Conservation (phyloP, 1,140 invertebrate genomes). For the Periplaneta americana region DNA sequence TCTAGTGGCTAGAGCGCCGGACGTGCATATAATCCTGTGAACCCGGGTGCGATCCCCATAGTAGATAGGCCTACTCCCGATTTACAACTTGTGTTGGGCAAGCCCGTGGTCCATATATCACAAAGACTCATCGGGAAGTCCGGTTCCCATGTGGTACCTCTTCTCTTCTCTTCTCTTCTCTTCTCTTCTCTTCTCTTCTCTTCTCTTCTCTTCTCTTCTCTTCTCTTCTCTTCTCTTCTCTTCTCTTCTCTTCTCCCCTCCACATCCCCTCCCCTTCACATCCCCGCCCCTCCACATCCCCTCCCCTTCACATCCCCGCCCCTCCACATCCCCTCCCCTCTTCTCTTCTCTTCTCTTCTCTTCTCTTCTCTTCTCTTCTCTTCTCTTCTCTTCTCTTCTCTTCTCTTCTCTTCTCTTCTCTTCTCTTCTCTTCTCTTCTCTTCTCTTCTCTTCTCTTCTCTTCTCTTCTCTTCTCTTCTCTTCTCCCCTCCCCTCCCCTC, state of each 20-base stretch:
- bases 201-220: constrained; percentile 8
- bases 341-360: background rate
- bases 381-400: background rate
- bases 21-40: too few species aligned
- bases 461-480: background rate
- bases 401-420: background rate
- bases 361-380: background rate
- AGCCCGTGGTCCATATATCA: too few species aligned
- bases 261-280: background rate
- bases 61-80: too few species aligned
- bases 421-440: background rate
- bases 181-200: background rate
- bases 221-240: background rate
- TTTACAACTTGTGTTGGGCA: too few species aligned
- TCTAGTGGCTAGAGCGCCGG: too few species aligned
- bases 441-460: background rate
- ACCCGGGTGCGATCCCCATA: too few species aligned
- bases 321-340: background rate
- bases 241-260: background rate
- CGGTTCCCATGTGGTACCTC: too few species aligned
- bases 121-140: too few species aligned
- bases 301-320: background rate
- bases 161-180: background rate
- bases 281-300: background rate
- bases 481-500: background rate